A percentile compares a stretch with the other conserved stretches of the same genome.
These are phyloP conservation scores for Heliothis subflexa DNA, from an alignment of 1,140 invertebrate species.

Conservation along the genomic window DNA sequence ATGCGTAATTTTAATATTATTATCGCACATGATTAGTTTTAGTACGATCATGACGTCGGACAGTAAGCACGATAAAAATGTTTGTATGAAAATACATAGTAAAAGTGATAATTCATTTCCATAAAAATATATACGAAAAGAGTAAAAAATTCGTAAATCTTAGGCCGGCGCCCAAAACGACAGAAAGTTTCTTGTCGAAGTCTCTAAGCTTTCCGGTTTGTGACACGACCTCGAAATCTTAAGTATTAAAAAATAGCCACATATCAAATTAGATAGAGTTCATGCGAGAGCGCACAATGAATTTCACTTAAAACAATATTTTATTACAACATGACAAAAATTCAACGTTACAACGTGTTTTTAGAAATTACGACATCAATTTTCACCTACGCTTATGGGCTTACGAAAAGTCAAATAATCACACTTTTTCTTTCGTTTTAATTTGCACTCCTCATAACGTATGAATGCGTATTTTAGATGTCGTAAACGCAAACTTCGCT, in stretches of 20 bases:
- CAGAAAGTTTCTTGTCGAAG: constrained; percentile 61
- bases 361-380: constrained; percentile 53
- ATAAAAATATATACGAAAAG: constrained; percentile 27
- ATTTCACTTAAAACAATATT: constrained; percentile 53
- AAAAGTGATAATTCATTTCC: neutral
- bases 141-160: constrained; percentile 13
- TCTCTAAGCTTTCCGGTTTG: constrained; percentile 74
- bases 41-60: neutral
- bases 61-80: neutral
- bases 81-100: constrained; percentile 1
- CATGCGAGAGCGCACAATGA: constrained; percentile 71
- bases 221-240: constrained; percentile 68
- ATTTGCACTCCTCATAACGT: constrained; percentile 74
- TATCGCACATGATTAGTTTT: neutral
- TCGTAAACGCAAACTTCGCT: constrained; percentile 78
- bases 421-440: constrained; percentile 85
- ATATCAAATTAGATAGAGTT: constrained; percentile 74
- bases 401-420: constrained; percentile 81
- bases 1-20: neutral
- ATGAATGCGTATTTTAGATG: constrained; percentile 68
- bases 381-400: constrained; percentile 54
- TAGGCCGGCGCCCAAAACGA: constrained; percentile 5
- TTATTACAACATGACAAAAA: constrained; percentile 47
- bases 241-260: constrained; percentile 78
- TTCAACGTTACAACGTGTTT: constrained; percentile 33